Evolutionary conservation across 2,888 invertebrate genomes (phyloP).

Genomic region (Parnassius orleans): DNA sequence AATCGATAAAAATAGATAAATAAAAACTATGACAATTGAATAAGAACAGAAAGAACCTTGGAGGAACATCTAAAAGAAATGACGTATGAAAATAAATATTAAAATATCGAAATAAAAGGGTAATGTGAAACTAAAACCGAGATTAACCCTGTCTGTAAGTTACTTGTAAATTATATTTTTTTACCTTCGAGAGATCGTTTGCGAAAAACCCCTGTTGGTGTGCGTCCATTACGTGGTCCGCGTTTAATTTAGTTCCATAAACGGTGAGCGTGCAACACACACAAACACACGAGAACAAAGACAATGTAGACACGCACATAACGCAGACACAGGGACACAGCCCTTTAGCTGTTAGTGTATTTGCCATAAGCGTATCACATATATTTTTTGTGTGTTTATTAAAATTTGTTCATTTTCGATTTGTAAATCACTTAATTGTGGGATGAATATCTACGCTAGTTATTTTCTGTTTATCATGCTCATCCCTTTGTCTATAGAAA

Average conservation of each 20-base stretch:
- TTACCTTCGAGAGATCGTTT: slow-evolving; percentile 98
- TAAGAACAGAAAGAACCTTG: slow-evolving; percentile 47
- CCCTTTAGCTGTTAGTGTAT: slow-evolving; percentile 75
- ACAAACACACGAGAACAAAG: slow-evolving; percentile 81
- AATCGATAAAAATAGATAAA: slow-evolving; percentile 66
- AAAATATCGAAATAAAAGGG: slow-evolving; percentile 52
- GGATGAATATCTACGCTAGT: slow-evolving; percentile 59
- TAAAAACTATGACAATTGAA: slow-evolving; percentile 53
- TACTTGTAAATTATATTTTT: slow-evolving; percentile 77
- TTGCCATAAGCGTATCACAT: slow-evolving; percentile 68
- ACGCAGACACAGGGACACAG: slow-evolving; percentile 72
- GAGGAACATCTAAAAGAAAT: slow-evolving; percentile 62
- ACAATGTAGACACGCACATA: slow-evolving; percentile 81
- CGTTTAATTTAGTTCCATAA: slow-evolving; percentile 76
- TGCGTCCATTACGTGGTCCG: slow-evolving; percentile 75
- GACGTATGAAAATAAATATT: slow-evolving; percentile 54
- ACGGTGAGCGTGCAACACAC: slow-evolving; percentile 82
- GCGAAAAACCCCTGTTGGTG: slow-evolving; percentile 93
- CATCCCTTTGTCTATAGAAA: slow-evolving; percentile 65
- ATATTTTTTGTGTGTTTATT: slow-evolving; percentile 28
- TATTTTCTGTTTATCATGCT: slow-evolving; percentile 61
- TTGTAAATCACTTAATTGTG: slow-evolving; percentile 40
- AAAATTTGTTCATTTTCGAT: slow-evolving; percentile 21
- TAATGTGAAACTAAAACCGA: slow-evolving; percentile 65
- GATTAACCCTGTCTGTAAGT: slow-evolving; percentile 60